A percentile compares a stretch with the other conserved stretches of the same genome.
Conservation (phyloP, 2,888 invertebrate genomes). For the Dasysyrphus tricinctus region DNA sequence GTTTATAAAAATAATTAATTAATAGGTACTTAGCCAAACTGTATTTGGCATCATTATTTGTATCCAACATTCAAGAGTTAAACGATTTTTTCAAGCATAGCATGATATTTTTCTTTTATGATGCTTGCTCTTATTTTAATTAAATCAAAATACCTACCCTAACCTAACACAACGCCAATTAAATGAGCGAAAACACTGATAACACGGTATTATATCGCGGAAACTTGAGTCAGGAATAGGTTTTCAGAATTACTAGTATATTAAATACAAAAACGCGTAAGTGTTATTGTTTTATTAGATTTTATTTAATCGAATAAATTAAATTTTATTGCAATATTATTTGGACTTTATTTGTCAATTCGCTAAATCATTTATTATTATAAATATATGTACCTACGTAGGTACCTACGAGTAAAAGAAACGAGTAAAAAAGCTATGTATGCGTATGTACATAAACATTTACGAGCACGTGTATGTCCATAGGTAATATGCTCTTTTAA, state of each 20-base stretch:
- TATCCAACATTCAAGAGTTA: background rate
- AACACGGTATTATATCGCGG: background rate
- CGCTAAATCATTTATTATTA: slow-evolving; percentile 1
- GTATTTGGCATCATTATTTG: background rate
- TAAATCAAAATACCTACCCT: background rate
- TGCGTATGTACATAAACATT: background rate
- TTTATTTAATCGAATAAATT: background rate
- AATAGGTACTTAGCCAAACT: background rate
- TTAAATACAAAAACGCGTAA: too few relatives aligned
- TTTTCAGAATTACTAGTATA: background rate
- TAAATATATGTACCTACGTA: too few relatives aligned
- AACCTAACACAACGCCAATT: background rate
- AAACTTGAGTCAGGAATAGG: background rate
- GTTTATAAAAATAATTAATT: background rate
- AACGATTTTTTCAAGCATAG: background rate
- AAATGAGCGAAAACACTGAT: background rate
- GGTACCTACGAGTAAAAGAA: too few relatives aligned
- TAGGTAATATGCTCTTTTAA: background rate
- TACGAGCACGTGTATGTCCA: background rate
- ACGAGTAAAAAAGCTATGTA: too few relatives aligned
- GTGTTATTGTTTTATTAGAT: background rate
- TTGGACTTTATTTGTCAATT: background rate
- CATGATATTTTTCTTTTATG: background rate
- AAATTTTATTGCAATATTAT: background rate
- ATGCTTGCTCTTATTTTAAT: background rate